Percentiles rank a stretch among this genome's conserved stretches.
These are phyloP conservation scores for Heliopora coerulea DNA, from an alignment of 92 coral and sea anemone species.

Conservation along the genomic window DNA sequence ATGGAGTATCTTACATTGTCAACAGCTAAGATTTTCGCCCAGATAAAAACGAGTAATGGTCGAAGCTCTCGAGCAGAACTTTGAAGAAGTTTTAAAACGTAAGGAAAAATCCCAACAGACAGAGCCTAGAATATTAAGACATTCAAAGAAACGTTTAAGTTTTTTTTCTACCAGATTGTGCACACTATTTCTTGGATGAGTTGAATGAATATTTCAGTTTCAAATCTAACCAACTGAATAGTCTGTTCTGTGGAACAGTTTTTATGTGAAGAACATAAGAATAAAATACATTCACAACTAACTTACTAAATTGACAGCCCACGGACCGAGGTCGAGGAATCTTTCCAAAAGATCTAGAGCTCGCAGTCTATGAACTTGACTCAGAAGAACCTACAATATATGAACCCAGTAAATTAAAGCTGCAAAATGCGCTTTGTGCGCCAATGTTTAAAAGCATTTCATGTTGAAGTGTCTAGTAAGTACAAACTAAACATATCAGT, in stretches of 20 bases:
- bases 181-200: no score
- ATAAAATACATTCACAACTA: no score
- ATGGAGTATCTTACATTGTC: slow-evolving; percentile 70
- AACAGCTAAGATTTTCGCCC: slow-evolving; percentile 97
- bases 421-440: no score
- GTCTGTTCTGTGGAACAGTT: no score
- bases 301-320: slow-evolving; percentile 97
- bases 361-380: slow-evolving; percentile 94
- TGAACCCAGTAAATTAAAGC: not conserved
- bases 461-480: no score
- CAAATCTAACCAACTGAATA: no score
- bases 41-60: slow-evolving; percentile 89
- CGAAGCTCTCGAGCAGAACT: slow-evolving; percentile 93
- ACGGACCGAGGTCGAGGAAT: slow-evolving; percentile 91
- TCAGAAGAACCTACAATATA: slow-evolving; percentile 71
- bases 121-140: slow-evolving; percentile 65
- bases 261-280: no score
- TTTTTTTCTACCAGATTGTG: no score
- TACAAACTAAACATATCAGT: no score
- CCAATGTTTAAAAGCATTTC: no score
- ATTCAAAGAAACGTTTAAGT: no score
- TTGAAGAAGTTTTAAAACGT: slow-evolving; percentile 88
- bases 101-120: slow-evolving; percentile 95
- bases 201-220: no score
- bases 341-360: slow-evolving; percentile 90